Base-by-base conservation (phyloP, 1,140 invertebrate species). In the Episyrphus balteatus region DNA sequence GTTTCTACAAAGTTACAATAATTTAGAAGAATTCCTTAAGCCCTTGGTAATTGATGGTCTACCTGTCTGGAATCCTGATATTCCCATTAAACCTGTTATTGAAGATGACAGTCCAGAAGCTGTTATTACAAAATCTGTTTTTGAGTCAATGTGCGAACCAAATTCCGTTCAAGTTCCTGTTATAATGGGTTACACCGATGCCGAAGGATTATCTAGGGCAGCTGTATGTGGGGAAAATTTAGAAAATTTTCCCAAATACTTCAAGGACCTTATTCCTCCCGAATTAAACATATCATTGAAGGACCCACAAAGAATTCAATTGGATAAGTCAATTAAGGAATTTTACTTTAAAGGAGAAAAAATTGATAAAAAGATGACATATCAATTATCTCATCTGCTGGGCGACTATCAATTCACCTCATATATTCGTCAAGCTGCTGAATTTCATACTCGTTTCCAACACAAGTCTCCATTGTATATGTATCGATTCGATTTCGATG, bases 401-500 rank as follows among this genome's bases (percentile, higher is more conserved):
- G 48, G 47, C 0, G 62, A 65, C 17, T 61, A 56, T 31, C 59
- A 61, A 34, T 68, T 68, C 17, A 55, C 34, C 6, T 54, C 61
- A 15, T 56, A 60, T 21, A 21, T 58, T n/a, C 59, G 61, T 19
- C 31, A 46, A 8, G 57, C 61, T 1, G 55, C 53, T 0, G 58
- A 68, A 40, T 54, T 61, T 34, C 59, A 64, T 33, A 51, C 36
- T 9, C 49, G 46, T 18, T 46, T 55, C 33, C 62, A 68, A 46
- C 44, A 34, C 0, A 30, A 47, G 11, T 51, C 63, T 3, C 60
- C 61, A 1, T 36, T 68, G 6, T 68, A 58, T 26, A 68, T 67
- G 21, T 77, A 77, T 47, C 66, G 73, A 18, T 73, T 77, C 47
- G 70, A 69, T 3, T 75, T 74, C 50, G 71, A 75, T 42, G 75